Base-by-base conservation (phyloP, 2,797 vertebrate genomes). In the Streptopelia turtur region DNA sequence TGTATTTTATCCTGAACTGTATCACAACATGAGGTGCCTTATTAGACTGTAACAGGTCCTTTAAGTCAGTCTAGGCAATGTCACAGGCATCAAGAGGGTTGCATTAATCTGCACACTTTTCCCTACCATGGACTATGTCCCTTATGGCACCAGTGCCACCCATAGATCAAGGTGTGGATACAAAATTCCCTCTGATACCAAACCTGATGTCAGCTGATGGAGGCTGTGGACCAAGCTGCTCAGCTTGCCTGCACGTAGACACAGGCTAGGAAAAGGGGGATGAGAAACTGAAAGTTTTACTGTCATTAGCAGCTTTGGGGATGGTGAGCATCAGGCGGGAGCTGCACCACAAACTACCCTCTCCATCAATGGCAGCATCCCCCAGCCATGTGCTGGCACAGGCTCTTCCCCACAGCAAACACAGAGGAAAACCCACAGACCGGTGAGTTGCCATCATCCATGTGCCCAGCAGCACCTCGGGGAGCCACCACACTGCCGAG, bases 91-190 rank as follows among this genome's bases (percentile, higher is more conserved):
- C 92, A 95, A 94, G 90, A 91, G 55, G 41, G 72, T 47, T 77
- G 57, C 3, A 2, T 80, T 90, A 86, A 90, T 94, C 89, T 87
- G 31, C 82, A 64, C 55, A 30, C 39, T 95, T 97, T 96, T 66
- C 61, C 70, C 81, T 87, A 31, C 81, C 16, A 24, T 49, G 49
- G 49, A 80, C 85, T 90, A 52, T 92, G 85, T 96, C 75, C 77
- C 91, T 71, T 66, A 30, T 61, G 69, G 61, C 71, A 90, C 76
- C 94, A 77, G 59, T 53, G 53, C 76, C 72, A 96, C 59, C 60
- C 90, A 65, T 11, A 95, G 90, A 92, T 95, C 90, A 97, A 95
- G 82, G 83, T 87, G 75, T 60, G 9, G 4, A 59, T 71, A 92
- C 78, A 96, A 94, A 97, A 94, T 77, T 77, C 74, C 88, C 55